A percentile compares a stretch with the other conserved stretches of the same genome.
Conservation (phyloP, 2,113 vertebrate species). For the Vidua chalybeata region DNA sequence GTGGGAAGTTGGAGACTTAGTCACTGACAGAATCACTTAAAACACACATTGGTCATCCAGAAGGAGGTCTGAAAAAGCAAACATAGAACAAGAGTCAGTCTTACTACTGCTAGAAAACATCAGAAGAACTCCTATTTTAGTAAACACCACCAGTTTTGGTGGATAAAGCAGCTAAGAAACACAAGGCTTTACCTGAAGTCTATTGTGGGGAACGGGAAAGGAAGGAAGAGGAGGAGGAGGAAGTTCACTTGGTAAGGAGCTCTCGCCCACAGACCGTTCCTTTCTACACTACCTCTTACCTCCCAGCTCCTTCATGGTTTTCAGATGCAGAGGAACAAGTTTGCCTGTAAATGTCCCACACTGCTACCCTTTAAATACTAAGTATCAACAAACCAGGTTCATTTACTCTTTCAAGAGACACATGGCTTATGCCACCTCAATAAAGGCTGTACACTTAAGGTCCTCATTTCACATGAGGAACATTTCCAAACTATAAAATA, state of each 20-base stretch:
- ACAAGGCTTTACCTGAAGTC: neutral
- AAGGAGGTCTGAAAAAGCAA: conserved; percentile 61
- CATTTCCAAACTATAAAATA: neutral
- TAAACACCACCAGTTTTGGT: neutral
- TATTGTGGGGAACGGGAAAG: neutral
- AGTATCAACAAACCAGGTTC: neutral
- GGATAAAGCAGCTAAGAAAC: neutral
- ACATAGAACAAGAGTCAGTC: conserved; percentile 26
- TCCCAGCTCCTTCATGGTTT: neutral
- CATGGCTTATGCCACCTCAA: neutral
- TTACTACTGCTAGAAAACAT: neutral
- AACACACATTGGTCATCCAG: conserved; percentile 55
- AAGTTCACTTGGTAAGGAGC: neutral
- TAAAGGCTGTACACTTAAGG: neutral
- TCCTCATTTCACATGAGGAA: neutral
- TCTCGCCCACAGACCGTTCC: neutral
- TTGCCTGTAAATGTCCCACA: neutral
- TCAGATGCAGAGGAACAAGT: neutral
- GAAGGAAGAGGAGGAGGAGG: neutral
- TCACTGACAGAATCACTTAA: conserved; percentile 43
- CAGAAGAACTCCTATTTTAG: neutral
- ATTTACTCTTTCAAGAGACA: neutral
- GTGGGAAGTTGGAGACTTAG: conserved; percentile 6
- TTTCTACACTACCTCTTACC: neutral
- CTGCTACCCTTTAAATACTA: neutral